Percentiles rank a stretch among this genome's conserved stretches.
phyloP scores from a whole-genome alignment of 2,113 vertebrate genomes.

The Grammomys dolichurus region DNA sequence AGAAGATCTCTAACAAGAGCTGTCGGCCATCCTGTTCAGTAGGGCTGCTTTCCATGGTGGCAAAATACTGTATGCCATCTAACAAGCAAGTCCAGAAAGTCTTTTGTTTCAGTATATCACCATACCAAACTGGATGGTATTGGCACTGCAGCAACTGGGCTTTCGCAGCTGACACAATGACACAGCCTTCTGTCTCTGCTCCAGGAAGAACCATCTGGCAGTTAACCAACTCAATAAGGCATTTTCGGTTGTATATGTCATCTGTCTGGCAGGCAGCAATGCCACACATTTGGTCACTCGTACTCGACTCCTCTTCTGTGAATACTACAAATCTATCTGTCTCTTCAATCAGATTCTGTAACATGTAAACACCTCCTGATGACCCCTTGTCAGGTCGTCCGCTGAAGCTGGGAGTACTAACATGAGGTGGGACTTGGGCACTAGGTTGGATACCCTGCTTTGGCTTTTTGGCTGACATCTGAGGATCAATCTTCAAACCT shows the following conservation, averaged over 20 bases:
- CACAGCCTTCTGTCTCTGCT: conserved; percentile 96
- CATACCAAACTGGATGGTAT: conserved; percentile 97
- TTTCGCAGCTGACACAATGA: conserved; percentile 96
- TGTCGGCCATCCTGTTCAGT: conserved; percentile 94
- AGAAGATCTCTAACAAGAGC: conserved; percentile 92
- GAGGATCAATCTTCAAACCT: conserved; percentile 95
- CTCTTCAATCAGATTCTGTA: conserved; percentile 98
- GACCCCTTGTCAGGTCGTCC: conserved; percentile 91
- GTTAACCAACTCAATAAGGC: conserved; percentile 98
- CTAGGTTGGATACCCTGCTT: conserved; percentile 89
- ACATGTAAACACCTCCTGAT: conserved; percentile 96
- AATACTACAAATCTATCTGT: conserved; percentile 98
- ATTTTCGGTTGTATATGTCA: conserved; percentile 97
- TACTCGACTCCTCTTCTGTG: conserved; percentile 97
- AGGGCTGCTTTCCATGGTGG: conserved; percentile 96
- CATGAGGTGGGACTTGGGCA: conserved; percentile 85
- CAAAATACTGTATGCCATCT: conserved; percentile 99
- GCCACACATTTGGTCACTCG: conserved; percentile 96
- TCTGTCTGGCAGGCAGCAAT: conserved; percentile 97
- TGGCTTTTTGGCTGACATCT: conserved; percentile 95
- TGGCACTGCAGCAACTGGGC: conserved; percentile 98
- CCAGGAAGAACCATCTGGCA: conserved; percentile 99
- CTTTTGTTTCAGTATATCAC: conserved; percentile 97
- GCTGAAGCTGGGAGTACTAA: conserved; percentile 84
- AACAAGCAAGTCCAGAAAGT: conserved; percentile 97